Conservation (phyloP, 2,797 vertebrate genomes). For the Tapirus indicus region DNA sequence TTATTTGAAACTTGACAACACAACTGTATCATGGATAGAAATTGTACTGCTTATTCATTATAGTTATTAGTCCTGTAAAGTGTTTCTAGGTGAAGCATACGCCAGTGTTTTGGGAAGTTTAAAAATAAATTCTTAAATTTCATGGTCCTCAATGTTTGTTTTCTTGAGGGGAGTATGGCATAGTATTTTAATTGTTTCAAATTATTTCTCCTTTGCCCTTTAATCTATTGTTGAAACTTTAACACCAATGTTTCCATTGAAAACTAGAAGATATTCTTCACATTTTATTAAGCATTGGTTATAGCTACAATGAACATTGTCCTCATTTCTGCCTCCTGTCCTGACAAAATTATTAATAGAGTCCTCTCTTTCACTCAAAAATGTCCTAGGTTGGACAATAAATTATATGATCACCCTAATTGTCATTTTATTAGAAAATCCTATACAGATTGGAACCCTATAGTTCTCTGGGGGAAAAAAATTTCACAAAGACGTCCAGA, state of each 20-base stretch:
- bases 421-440: conserved; percentile 21
- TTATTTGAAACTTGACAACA: conserved; percentile 91
- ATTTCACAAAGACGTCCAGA: conserved; percentile 43
- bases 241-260: conserved; percentile 13
- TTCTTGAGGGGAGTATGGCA: conserved; percentile 29
- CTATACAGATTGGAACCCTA: conserved; percentile 18
- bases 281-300: conserved; percentile 39
- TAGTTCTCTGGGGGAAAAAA: conserved; percentile 30
- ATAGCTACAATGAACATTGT: not conserved
- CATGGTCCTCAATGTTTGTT: conserved; percentile 69
- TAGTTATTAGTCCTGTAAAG: conserved; percentile 90
- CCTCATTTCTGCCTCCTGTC: not conserved
- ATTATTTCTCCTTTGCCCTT: conserved; percentile 2
- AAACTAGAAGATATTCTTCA: conserved; percentile 28
- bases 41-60: conserved; percentile 88
- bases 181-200: conserved; percentile 29
- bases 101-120: conserved; percentile 88
- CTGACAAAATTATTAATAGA: conserved; percentile 30
- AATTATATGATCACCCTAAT: conserved; percentile 30
- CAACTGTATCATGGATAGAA: conserved; percentile 88
- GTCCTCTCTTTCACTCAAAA: conserved; percentile 49
- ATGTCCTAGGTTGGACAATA: conserved; percentile 7
- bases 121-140: conserved; percentile 98
- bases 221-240: conserved; percentile 29
- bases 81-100: conserved; percentile 91